Conservation (phyloP, 2,888 invertebrate genomes). For the Lithodes maja region DNA sequence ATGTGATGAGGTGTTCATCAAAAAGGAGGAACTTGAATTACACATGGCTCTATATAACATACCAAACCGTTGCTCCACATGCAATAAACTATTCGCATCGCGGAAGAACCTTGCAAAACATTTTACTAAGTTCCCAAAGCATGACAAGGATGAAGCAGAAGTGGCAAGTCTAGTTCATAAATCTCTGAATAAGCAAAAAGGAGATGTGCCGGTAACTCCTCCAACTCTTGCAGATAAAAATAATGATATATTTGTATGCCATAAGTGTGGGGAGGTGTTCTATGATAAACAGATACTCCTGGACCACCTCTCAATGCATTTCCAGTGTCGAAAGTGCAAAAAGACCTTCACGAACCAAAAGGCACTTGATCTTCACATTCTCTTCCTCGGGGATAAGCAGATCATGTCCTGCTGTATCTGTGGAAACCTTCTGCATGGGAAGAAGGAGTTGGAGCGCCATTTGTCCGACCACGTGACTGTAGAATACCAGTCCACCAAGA, state of each 20-base stretch:
- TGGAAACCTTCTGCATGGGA: slow-evolving; percentile 19
- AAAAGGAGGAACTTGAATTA: background rate
- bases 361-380: slow-evolving; percentile 8
- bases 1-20: background rate
- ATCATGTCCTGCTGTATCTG: slow-evolving; percentile 12
- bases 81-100: background rate
- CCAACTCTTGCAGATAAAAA: background rate
- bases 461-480: slow-evolving; percentile 10
- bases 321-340: slow-evolving; percentile 30
- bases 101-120: background rate
- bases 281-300: background rate
- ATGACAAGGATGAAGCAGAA: background rate
- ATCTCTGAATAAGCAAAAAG: background rate
- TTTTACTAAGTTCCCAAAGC: background rate
- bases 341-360: slow-evolving; percentile 25
- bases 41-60: background rate
- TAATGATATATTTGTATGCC: background rate
- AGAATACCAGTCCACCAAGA: background rate
- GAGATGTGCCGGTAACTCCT: background rate
- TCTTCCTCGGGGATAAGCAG: slow-evolving; percentile 26
- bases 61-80: background rate
- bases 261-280: slow-evolving; percentile 21
- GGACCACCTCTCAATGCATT: background rate
- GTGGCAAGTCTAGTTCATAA: too few relatives aligned
- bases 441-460: slow-evolving; percentile 34